Evolutionary conservation across 2,888 invertebrate species (phyloP).

Genomic region (Synergus umbraculus): DNA sequence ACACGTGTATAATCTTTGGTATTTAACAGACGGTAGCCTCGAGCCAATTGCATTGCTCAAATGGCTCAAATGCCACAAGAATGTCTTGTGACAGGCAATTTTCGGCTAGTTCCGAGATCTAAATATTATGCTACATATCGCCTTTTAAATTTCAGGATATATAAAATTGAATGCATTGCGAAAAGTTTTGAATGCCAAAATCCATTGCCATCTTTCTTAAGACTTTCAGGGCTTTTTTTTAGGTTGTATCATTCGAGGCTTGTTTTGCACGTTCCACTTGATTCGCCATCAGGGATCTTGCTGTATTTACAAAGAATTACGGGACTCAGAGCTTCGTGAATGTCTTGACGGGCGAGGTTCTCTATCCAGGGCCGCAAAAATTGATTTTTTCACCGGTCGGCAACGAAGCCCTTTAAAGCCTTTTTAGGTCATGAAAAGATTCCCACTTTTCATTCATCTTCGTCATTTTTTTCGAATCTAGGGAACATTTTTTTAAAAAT

Average conservation of each 20-base stretch:
- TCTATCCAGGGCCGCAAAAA: conserved; percentile 6
- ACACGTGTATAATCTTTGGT: neutral
- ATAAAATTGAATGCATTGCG: neutral
- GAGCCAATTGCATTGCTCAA: neutral
- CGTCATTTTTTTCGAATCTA: too few species aligned
- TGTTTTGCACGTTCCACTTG: conserved; percentile 9
- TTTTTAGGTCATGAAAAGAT: neutral
- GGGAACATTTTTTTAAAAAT: too few species aligned
- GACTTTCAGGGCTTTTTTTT: neutral
- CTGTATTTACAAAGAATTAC: conserved; percentile 7
- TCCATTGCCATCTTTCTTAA: neutral
- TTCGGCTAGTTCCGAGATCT: neutral
- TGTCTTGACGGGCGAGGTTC: neutral
- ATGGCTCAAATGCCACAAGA: neutral
- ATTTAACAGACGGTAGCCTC: neutral
- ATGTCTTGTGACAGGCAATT: neutral
- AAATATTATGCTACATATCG: neutral
- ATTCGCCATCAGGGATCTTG: neutral
- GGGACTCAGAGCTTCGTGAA: neutral
- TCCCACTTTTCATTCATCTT: neutral
- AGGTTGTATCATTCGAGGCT: neutral
- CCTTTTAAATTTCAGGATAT: neutral
- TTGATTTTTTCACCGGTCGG: neutral
- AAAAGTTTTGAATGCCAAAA: conserved; percentile 14
- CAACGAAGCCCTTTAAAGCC: neutral